A percentile compares a stretch with the other conserved stretches of the same genome.
Conservation (phyloP, 2,888 invertebrate species). For the Erynnis tages region DNA sequence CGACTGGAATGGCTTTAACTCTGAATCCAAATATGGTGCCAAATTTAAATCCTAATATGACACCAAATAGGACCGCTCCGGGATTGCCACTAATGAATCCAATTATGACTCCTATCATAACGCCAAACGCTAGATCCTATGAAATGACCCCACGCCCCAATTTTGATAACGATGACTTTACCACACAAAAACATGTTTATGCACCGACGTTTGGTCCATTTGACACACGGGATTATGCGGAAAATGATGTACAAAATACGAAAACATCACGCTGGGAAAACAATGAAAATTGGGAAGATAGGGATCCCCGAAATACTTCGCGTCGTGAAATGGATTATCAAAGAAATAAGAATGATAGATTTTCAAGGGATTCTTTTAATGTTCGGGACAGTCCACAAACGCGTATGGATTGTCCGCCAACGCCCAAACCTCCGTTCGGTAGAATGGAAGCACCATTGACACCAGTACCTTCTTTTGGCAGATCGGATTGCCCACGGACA, state of each 20-base stretch:
- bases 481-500: slow-evolving; percentile 51
- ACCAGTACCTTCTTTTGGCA: slow-evolving; percentile 48
- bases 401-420: slow-evolving; percentile 49
- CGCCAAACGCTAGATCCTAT: slow-evolving; percentile 48
- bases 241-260: slow-evolving; percentile 39
- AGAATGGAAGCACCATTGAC: slow-evolving; percentile 47
- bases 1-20: slow-evolving; percentile 29
- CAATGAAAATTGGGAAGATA: slow-evolving; percentile 37
- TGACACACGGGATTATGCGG: slow-evolving; percentile 44
- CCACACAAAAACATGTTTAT: slow-evolving; percentile 57
- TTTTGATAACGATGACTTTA: slow-evolving; percentile 49
- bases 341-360: slow-evolving; percentile 36
- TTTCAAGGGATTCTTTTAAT: slow-evolving; percentile 30
- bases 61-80: slow-evolving; percentile 17
- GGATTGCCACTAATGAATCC: slow-evolving; percentile 19
- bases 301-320: slow-evolving; percentile 33
- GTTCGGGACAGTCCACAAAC: slow-evolving; percentile 40
- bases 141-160: slow-evolving; percentile 52
- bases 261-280: slow-evolving; percentile 8
- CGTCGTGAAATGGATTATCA: slow-evolving; percentile 36
- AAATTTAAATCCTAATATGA: slow-evolving; percentile 15
- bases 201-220: slow-evolving; percentile 49
- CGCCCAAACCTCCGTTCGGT: slow-evolving; percentile 50
- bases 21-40: slow-evolving; percentile 28
- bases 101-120: slow-evolving; percentile 34